Evolutionary conservation across 64 coral and sea anemone species (phyloP), one percentile per base, ranked within the genome.

Genomic region (Porites lutea): DNA sequence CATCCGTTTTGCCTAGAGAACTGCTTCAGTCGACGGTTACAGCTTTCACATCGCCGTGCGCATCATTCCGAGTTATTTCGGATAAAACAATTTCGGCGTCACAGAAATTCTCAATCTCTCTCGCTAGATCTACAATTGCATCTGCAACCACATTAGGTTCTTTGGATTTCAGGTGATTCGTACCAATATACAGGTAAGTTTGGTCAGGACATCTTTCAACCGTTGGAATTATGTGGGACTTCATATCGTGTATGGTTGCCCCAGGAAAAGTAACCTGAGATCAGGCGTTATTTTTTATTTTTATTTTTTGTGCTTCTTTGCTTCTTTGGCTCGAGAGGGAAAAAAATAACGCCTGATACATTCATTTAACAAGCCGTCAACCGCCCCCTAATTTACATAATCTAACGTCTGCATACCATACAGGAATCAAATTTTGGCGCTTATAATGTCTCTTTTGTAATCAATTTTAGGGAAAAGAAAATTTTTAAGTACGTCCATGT

Each of bases 221-320:
- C 52, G 89, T 82, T 15, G 78, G 89, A 11, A 60, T 82, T 47
- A 91, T 3, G 65, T 91, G 59, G 46, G 71, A 77, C 65, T 62
- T 71, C 90, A 85, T 77, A 48, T 86, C 90, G 19, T 37, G 61
- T 57, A 75, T 60, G 15, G 71, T 92, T 37, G 80, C 72, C 8
- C 71, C 79, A 21, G 74, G 44, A 49, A 92, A 86, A 65, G 90
- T n/a, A n/a, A n/a, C n/a, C n/a, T n/a, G n/a, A n/a, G n/a, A n/a
- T n/a, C n/a, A n/a, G n/a, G n/a, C n/a, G n/a, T n/a, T n/a, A n/a
- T n/a, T n/a, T n/a, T n/a, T n/a, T n/a, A n/a, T n/a, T n/a, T n/a
- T n/a, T n/a, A n/a, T n/a, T n/a, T n/a, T n/a, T n/a, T n/a, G n/a
- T n/a, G n/a, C n/a, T n/a, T n/a, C n/a, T n/a, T n/a, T n/a, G n/a